A percentile compares a stretch with the other conserved stretches of the same genome.
Evolutionary conservation across 2,888 invertebrate genomes (phyloP).

Genomic region (Nasonia oneida): DNA sequence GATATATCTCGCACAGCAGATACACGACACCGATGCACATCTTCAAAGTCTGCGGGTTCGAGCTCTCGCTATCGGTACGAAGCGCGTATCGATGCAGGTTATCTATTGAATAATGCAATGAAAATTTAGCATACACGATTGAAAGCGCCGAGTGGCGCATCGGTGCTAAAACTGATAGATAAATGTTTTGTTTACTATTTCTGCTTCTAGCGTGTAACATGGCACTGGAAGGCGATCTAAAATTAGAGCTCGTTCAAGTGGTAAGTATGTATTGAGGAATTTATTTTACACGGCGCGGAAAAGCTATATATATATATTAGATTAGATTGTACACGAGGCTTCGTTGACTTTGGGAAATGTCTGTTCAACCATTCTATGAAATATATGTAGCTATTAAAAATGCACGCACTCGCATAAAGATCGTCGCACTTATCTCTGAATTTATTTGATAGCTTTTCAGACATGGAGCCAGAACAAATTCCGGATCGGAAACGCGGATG

Average conservation of each 20-base stretch:
- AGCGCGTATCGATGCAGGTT: too few relatives aligned
- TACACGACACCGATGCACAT: background rate
- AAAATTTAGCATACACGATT: too few relatives aligned
- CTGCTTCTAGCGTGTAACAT: background rate
- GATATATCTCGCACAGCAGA: background rate
- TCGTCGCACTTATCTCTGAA: too few relatives aligned
- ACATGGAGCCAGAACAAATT: conserved; percentile 53
- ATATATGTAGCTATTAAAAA: too few relatives aligned
- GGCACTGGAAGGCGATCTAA: background rate
- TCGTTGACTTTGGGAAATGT: too few relatives aligned
- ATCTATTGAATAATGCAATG: too few relatives aligned
- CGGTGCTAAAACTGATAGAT: background rate
- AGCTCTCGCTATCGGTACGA: too few relatives aligned
- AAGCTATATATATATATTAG: too few relatives aligned
- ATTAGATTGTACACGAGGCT: too few relatives aligned
- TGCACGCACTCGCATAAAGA: too few relatives aligned
- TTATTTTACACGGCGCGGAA: background rate
- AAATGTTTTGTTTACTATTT: background rate
- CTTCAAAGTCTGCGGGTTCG: too few relatives aligned
- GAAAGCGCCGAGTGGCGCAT: background rate
- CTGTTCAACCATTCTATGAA: too few relatives aligned
- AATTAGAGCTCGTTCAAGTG: conserved; percentile 57
- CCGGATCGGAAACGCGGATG: background rate
- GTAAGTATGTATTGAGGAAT: conserved; percentile 32
- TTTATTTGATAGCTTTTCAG: conserved; percentile 49